A percentile compares a stretch with the other conserved stretches of the same genome.
phyloP scores from a whole-genome alignment of 2,888 invertebrate genomes.

The Tillus elongatus region DNA sequence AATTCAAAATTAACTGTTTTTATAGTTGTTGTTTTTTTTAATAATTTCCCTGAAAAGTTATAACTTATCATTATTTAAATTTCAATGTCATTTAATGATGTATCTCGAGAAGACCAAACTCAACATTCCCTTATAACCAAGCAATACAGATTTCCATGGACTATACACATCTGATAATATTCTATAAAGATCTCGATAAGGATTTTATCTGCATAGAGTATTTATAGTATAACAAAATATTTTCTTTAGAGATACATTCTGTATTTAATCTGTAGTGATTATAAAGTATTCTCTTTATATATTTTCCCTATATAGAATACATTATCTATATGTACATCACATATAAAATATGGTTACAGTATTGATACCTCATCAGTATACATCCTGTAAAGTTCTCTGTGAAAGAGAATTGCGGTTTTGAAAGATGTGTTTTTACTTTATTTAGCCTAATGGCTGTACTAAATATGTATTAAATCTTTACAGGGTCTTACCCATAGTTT shows the following conservation, averaged over 20 bases:
- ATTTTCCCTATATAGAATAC: constrained; percentile 3
- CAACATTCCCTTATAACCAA: constrained; percentile 1
- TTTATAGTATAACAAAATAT: constrained; percentile 2
- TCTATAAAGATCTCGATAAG: constrained; percentile 5
- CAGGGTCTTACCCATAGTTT: neutral
- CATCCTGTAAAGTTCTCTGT: neutral
- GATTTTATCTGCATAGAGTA: constrained; percentile 2
- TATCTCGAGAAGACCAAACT: no score
- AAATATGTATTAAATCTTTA: constrained; percentile 1
- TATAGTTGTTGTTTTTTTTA: no score
- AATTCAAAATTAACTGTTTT: no score
- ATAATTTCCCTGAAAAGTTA: no score
- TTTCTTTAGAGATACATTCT: constrained; percentile 1
- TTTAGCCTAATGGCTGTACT: neutral
- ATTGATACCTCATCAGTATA: neutral
- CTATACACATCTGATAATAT: constrained; percentile 1
- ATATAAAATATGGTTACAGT: neutral
- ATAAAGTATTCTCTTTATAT: neutral
- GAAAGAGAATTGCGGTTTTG: neutral
- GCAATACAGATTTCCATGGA: constrained; percentile 1
- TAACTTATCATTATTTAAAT: no score
- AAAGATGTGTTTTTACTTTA: constrained; percentile 1
- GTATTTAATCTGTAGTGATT: constrained; percentile 3
- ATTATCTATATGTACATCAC: neutral
- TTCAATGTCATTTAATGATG: no score